A percentile compares a stretch with the other conserved stretches of the same genome.
Conservation (phyloP, 1,140 invertebrate species). For the Solenopsis invicta region DNA sequence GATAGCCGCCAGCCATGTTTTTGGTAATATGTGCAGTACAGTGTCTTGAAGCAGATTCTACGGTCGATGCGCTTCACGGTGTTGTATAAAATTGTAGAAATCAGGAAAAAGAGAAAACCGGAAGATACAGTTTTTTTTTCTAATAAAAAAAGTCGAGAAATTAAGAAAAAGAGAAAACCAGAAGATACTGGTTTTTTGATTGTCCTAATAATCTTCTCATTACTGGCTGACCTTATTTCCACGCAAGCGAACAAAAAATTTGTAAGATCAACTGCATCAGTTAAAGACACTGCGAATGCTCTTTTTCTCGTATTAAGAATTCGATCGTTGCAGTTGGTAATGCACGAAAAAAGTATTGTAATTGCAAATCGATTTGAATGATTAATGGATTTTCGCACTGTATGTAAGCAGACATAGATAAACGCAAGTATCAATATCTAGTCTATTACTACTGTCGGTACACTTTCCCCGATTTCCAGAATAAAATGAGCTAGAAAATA, state of each 20-base stretch:
- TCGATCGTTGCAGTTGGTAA: not conserved
- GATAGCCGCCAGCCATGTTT: not conserved
- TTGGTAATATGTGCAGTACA: not conserved
- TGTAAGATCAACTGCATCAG: not conserved
- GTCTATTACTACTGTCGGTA: not conserved
- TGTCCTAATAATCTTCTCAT: not conserved
- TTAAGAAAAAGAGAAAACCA: not conserved
- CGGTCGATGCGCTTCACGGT: not conserved
- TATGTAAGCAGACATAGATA: conserved; percentile 23
- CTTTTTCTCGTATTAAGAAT: not conserved
- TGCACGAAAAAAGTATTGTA: not conserved
- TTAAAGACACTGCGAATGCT: not conserved
- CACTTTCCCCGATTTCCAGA: conserved; percentile 69
- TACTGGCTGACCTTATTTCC: not conserved
- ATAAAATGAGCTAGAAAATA: conserved; percentile 60
- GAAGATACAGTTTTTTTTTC: not conserved
- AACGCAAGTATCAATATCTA: not conserved
- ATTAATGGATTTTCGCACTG: not conserved
- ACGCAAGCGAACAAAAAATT: not conserved
- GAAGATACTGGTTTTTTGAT: no score
- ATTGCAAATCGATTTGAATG: not conserved
- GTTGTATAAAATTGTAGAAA: not conserved
- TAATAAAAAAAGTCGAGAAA: no score
- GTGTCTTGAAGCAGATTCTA: not conserved
- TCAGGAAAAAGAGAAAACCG: not conserved